These are phyloP conservation scores for Idaea dimidiata DNA, from an alignment of 2,888 invertebrate species.

Conservation along the genomic window DNA sequence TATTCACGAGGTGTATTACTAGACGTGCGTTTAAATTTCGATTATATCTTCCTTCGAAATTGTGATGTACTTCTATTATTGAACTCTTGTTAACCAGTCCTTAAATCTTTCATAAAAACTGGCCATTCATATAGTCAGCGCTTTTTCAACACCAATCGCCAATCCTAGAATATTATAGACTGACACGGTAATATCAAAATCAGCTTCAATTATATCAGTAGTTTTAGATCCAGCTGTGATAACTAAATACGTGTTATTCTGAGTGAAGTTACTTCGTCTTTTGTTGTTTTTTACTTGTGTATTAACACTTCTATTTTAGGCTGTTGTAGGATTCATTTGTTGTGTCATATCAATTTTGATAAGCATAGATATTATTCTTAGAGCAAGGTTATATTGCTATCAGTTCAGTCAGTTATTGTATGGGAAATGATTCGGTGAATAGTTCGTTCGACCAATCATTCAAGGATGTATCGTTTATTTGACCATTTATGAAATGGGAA, in stretches of 20 bases:
- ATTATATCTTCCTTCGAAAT: too few species aligned
- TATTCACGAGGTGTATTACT: too few species aligned
- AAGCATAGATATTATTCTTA: too few species aligned
- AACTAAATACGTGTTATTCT: slow-evolving; percentile 37
- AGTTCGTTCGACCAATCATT: too few species aligned
- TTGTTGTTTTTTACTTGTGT: not conserved
- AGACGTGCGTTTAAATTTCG: too few species aligned
- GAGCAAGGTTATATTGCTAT: too few species aligned
- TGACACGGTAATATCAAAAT: slow-evolving; percentile 12
- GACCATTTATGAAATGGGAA: too few species aligned
- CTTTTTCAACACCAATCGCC: not conserved
- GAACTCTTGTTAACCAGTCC: too few species aligned
- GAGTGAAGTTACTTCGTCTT: slow-evolving; percentile 6
- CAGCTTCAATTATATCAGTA: slow-evolving; percentile 36
- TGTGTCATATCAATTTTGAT: not conserved
- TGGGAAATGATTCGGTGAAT: too few species aligned
- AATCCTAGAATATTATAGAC: slow-evolving; percentile 2
- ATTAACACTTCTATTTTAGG: slow-evolving; percentile 7
- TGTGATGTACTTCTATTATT: too few species aligned
- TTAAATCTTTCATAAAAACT: not conserved
- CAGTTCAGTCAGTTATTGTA: too few species aligned
- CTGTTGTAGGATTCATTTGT: not conserved
- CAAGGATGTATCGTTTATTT: too few species aligned
- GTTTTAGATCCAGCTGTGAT: slow-evolving; percentile 70
- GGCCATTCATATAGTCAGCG: not conserved